A percentile compares a stretch with the other conserved stretches of the same genome.
Evolutionary conservation across 2,797 vertebrate species (phyloP).

Genomic region (Chromis chromis): DNA sequence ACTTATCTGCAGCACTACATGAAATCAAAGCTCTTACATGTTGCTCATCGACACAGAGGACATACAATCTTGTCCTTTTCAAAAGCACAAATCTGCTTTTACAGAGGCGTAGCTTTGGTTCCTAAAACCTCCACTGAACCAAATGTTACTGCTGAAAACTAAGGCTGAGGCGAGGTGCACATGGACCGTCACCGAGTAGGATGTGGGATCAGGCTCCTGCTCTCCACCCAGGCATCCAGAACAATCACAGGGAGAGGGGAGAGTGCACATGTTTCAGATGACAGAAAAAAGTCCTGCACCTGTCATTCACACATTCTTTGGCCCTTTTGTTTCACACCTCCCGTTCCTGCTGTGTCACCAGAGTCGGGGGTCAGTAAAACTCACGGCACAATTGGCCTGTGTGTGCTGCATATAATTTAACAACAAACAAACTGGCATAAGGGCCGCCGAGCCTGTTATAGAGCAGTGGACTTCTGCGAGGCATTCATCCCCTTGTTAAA

Average conservation of each 20-base stretch:
- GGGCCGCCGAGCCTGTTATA: conserved; percentile 39
- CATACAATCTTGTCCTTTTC: conserved; percentile 1
- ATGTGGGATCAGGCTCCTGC: conserved; percentile 12
- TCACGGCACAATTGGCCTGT: conserved; percentile 35
- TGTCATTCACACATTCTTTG: conserved; percentile 76
- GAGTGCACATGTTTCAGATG: conserved; percentile 66
- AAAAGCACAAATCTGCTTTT: not conserved
- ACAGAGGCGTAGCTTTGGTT: conserved; percentile 1
- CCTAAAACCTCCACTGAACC: conserved; percentile 2
- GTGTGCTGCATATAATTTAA: conserved; percentile 35
- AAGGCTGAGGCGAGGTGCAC: conserved; percentile 20
- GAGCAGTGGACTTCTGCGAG: conserved; percentile 46
- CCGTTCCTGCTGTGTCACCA: conserved; percentile 65
- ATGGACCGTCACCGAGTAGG: conserved; percentile 33
- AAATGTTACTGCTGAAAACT: conserved; percentile 31
- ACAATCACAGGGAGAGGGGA: conserved; percentile 53
- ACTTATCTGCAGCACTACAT: too few species aligned
- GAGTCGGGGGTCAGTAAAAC: conserved; percentile 51
- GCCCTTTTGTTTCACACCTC: conserved; percentile 76
- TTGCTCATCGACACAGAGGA: conserved; percentile 7
- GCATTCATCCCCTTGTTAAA: conserved; percentile 50
- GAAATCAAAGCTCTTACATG: not conserved
- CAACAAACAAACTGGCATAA: conserved; percentile 48
- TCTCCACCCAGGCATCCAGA: conserved; percentile 51
- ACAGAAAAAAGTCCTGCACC: conserved; percentile 70